A percentile compares a stretch with the other conserved stretches of the same genome.
phyloP scores from a whole-genome alignment of 1,140 invertebrate genomes.

The Aplysia californica region DNA sequence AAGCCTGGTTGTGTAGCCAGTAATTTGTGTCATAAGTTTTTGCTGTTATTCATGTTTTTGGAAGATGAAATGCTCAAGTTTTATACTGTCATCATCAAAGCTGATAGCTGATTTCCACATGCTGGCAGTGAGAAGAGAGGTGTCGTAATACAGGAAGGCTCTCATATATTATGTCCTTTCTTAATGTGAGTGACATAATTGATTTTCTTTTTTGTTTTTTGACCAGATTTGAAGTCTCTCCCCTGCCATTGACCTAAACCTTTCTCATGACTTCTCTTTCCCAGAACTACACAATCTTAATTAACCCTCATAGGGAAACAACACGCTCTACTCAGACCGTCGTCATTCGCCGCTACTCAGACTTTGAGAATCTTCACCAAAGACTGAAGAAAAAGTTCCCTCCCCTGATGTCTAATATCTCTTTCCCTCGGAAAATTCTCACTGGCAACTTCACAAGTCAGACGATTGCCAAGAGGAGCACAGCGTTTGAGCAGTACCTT shows the following conservation, averaged over 20 bases:
- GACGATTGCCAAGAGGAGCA: slow-evolving; percentile 77
- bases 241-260: too few relatives aligned
- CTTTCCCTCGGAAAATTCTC: slow-evolving; percentile 81
- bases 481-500: slow-evolving; percentile 78
- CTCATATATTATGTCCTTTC: too few relatives aligned
- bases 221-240: slow-evolving; percentile 1
- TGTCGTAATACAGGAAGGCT: too few relatives aligned
- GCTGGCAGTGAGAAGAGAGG: too few relatives aligned
- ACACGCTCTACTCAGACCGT: slow-evolving; percentile 70
- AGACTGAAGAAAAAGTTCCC: slow-evolving; percentile 75
- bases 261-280: too few relatives aligned
- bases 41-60: too few relatives aligned
- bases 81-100: too few relatives aligned
- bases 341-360: slow-evolving; percentile 80
- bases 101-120: too few relatives aligned
- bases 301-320: slow-evolving; percentile 55
- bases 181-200: too few relatives aligned
- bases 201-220: slow-evolving; percentile 6
- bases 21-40: too few relatives aligned
- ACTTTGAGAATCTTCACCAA: slow-evolving; percentile 79
- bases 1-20: too few relatives aligned
- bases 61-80: too few relatives aligned
- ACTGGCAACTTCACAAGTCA: slow-evolving; percentile 81
- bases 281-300: slow-evolving; percentile 63
- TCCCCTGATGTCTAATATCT: slow-evolving; percentile 70